phyloP scores from a whole-genome alignment of 2,888 invertebrate genomes.

The Syritta pipiens region DNA sequence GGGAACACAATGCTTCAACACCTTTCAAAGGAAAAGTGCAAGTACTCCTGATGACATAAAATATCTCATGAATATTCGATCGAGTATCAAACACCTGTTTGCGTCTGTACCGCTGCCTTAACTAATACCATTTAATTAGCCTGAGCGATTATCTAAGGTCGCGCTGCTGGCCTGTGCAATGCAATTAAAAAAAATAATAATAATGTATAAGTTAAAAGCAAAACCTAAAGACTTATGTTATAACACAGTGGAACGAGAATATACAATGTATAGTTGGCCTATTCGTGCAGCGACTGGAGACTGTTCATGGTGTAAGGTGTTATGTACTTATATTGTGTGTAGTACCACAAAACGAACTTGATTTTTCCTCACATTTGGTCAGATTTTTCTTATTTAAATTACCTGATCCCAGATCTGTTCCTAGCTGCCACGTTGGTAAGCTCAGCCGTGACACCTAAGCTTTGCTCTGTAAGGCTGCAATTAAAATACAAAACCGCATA shows the following conservation, averaged over 20 bases:
- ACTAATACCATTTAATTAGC: slow-evolving; percentile 46
- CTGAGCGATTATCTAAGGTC: slow-evolving; percentile 38
- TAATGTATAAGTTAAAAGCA: slow-evolving; percentile 12
- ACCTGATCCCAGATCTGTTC: slow-evolving; percentile 37
- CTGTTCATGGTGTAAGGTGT: slow-evolving; percentile 34
- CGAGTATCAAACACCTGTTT: slow-evolving; percentile 55
- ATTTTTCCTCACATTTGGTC: slow-evolving; percentile 55
- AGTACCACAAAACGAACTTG: slow-evolving; percentile 57
- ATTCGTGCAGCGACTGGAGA: slow-evolving; percentile 16
- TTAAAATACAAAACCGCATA: slow-evolving; percentile 44
- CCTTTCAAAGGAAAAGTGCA: not conserved
- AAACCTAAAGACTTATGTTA: slow-evolving; percentile 43
- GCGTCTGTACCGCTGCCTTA: slow-evolving; percentile 25
- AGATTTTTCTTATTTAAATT: slow-evolving; percentile 31
- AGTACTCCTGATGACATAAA: slow-evolving; percentile 28
- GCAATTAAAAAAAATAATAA: slow-evolving; percentile 18
- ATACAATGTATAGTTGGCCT: not conserved
- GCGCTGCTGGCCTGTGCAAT: slow-evolving; percentile 9
- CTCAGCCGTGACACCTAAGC: slow-evolving; percentile 31
- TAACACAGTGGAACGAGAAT: slow-evolving; percentile 11
- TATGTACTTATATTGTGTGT: slow-evolving; percentile 8
- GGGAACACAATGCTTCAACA: not conserved
- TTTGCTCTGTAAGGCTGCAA: slow-evolving; percentile 26
- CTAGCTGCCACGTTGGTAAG: too few relatives aligned
- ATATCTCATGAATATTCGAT: slow-evolving; percentile 43